Evolutionary conservation across 2,797 vertebrate genomes (phyloP).

Genomic region (Notolepis coatsorum): DNA sequence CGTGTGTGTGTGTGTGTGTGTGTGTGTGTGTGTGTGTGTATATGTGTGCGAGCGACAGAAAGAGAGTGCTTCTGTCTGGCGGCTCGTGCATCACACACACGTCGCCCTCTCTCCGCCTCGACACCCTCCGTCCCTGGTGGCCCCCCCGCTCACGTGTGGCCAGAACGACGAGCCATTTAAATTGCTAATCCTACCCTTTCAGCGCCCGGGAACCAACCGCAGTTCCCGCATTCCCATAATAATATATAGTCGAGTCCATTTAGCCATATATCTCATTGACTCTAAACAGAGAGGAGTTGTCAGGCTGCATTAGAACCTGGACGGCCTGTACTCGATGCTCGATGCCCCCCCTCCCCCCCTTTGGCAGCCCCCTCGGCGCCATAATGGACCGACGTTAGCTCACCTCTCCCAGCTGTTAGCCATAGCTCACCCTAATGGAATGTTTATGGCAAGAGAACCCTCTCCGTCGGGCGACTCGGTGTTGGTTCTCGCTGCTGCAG

Average conservation of each 20-base stretch:
- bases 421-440: slow-evolving; percentile 41
- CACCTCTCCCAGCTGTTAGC: slow-evolving; percentile 41
- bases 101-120: no score
- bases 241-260: slow-evolving; percentile 59
- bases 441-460: slow-evolving; percentile 41
- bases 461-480: slow-evolving; percentile 1
- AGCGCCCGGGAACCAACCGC: slow-evolving; percentile 46
- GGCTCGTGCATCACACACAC: slow-evolving; percentile 24
- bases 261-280: slow-evolving; percentile 70
- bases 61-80: slow-evolving; percentile 7
- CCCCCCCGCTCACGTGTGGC: slow-evolving; percentile 57
- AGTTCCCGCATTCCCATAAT: slow-evolving; percentile 55
- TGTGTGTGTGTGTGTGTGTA: slow-evolving; percentile 6
- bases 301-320: slow-evolving; percentile 54
- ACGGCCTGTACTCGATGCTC: slow-evolving; percentile 42
- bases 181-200: slow-evolving; percentile 74
- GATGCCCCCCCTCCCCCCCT: neutral
- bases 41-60: slow-evolving; percentile 7
- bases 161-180: slow-evolving; percentile 68
- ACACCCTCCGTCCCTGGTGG: slow-evolving; percentile 65
- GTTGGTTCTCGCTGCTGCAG: slow-evolving; percentile 12
- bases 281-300: slow-evolving; percentile 55
- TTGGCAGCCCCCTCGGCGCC: slow-evolving; percentile 35
- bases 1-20: neutral
- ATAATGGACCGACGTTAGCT: slow-evolving; percentile 44